Percentiles rank a stretch among this genome's conserved stretches.
Evolutionary conservation across 2,113 vertebrate species (phyloP).

Genomic region (Otolemur garnettii): DNA sequence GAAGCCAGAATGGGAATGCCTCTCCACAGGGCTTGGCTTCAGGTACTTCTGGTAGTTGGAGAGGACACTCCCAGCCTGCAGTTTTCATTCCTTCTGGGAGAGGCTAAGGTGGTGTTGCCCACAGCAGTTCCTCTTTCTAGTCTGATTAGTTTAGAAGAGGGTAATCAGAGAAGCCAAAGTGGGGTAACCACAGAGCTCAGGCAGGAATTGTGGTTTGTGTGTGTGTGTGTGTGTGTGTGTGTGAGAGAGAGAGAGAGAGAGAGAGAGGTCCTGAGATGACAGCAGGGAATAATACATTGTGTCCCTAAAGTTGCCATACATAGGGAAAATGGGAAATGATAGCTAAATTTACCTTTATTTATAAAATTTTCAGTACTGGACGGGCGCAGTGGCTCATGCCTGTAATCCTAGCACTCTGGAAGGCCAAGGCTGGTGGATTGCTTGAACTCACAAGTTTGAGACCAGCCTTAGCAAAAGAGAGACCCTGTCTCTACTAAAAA

Average conservation of each 20-base stretch:
- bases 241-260: neutral
- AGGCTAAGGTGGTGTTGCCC: neutral
- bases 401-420: no score
- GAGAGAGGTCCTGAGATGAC: neutral
- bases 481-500: no score
- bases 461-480: no score
- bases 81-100: neutral
- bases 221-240: neutral
- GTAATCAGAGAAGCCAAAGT: neutral
- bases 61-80: neutral
- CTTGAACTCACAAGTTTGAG: no score
- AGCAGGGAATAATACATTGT: neutral
- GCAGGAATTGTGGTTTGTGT: neutral
- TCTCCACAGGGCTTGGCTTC: neutral
- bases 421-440: no score
- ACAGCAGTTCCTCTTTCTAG: neutral
- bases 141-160: conserved; percentile 15
- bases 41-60: neutral
- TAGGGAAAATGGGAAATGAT: no score
- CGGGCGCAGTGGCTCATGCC: no score
- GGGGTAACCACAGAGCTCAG: conserved; percentile 20
- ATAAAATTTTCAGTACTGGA: no score
- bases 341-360: no score
- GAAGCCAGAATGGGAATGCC: neutral
- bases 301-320: no score